Evolutionary conservation across 2,888 invertebrate genomes (phyloP).

Genomic region (Caenorhabditis macrosperma): DNA sequence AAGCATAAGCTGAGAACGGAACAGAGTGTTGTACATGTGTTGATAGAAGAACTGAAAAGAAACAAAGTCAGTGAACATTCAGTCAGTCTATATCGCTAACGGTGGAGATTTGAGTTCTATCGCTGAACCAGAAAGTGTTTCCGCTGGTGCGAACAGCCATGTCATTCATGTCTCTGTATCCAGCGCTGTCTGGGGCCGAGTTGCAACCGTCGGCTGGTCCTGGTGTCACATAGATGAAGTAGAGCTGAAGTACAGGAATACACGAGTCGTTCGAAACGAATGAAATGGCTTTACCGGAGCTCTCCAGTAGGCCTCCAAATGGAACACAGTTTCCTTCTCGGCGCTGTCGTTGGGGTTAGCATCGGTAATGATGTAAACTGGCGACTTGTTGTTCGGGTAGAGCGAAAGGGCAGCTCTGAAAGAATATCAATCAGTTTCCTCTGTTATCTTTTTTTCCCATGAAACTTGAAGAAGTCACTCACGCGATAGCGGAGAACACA

Average conservation of each 20-base stretch:
- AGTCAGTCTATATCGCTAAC: too few species aligned
- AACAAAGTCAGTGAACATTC: not conserved
- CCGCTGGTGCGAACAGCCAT: slow-evolving; percentile 59
- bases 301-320: slow-evolving; percentile 68
- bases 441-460: not conserved
- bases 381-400: slow-evolving; percentile 65
- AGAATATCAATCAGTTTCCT: not conserved
- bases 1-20: slow-evolving; percentile 68
- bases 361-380: slow-evolving; percentile 74
- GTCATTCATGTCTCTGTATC: slow-evolving; percentile 62
- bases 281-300: slow-evolving; percentile 54
- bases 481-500: slow-evolving; percentile 64
- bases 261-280: not conserved
- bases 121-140: slow-evolving; percentile 53
- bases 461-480: too few species aligned
- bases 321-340: slow-evolving; percentile 65
- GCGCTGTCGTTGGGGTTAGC: slow-evolving; percentile 68
- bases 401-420: slow-evolving; percentile 61
- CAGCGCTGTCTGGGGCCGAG: slow-evolving; percentile 56
- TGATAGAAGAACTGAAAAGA: slow-evolving; percentile 57
- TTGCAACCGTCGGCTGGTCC: slow-evolving; percentile 56
- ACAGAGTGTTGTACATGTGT: slow-evolving; percentile 66
- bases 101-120: slow-evolving; percentile 40
- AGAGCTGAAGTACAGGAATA: slow-evolving; percentile 66
- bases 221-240: slow-evolving; percentile 67